phyloP scores from a whole-genome alignment of 2,113 vertebrate genomes.

The Cyanoliseus patagonus region DNA sequence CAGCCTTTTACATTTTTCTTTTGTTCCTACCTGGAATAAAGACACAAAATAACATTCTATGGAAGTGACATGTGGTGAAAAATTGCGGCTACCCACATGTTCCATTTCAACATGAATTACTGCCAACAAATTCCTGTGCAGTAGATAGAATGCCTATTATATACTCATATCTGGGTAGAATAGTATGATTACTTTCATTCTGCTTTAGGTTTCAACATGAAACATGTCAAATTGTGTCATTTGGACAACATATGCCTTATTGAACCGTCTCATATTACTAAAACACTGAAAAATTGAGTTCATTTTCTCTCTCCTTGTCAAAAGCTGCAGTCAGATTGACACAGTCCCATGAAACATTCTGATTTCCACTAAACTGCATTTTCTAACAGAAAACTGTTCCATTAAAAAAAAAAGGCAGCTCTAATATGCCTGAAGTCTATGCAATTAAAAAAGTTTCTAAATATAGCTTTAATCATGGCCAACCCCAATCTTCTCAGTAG shows the following conservation, averaged over 20 bases:
- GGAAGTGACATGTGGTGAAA: neutral
- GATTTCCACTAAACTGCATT: constrained; percentile 35
- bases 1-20: neutral
- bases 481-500: constrained; percentile 59
- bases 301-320: constrained; percentile 18
- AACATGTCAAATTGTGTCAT: neutral
- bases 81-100: neutral
- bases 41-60: neutral
- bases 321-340: constrained; percentile 11
- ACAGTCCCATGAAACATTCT: constrained; percentile 31
- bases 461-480: constrained; percentile 70
- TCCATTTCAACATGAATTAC: neutral
- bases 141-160: neutral
- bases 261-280: neutral
- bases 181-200: neutral
- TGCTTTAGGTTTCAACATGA: neutral
- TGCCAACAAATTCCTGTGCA: neutral
- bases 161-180: neutral
- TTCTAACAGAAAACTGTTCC: constrained; percentile 33
- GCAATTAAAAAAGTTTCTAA: constrained; percentile 72
- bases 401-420: constrained; percentile 15
- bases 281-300: constrained; percentile 20
- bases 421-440: constrained; percentile 65
- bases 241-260: neutral
- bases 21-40: neutral